Conservation (phyloP, 1,140 invertebrate genomes). For the Lordiphosa stackelbergi region DNA sequence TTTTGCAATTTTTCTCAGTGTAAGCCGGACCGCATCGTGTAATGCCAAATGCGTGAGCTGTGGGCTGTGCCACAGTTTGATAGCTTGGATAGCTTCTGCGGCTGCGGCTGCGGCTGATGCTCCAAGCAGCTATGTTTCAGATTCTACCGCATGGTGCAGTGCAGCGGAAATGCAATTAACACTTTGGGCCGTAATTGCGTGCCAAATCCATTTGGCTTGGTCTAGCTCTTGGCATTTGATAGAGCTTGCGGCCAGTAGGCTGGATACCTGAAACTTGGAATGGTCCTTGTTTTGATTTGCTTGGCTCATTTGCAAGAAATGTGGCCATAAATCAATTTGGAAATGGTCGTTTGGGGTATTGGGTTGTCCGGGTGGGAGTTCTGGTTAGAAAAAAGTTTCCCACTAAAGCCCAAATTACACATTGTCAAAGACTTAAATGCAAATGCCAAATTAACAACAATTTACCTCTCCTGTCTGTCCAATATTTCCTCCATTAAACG, state of each 20-base stretch:
- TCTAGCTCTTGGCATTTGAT: constrained; percentile 4
- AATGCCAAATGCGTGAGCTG: constrained; percentile 71
- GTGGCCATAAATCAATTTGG: constrained; percentile 60
- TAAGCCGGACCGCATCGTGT: constrained; percentile 21
- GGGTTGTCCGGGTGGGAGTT: background rate
- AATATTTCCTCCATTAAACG: constrained; percentile 25
- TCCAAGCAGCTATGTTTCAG: constrained; percentile 5
- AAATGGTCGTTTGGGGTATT: constrained; percentile 11
- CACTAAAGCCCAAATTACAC: constrained; percentile 3
- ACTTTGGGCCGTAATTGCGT: constrained; percentile 73
- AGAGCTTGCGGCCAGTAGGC: constrained; percentile 5
- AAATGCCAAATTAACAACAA: constrained; percentile 45
- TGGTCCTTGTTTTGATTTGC: constrained; percentile 62
- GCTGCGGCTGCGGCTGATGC: constrained; percentile 21
- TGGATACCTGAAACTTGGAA: constrained; percentile 10
- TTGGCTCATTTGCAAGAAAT: constrained; percentile 65
- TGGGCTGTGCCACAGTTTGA: constrained; percentile 57
- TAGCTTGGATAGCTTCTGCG: constrained; percentile 46
- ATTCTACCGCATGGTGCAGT: constrained; percentile 16
- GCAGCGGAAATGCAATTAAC: constrained; percentile 70
- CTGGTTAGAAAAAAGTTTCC: background rate
- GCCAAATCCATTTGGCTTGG: constrained; percentile 67
- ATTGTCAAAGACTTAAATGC: constrained; percentile 41
- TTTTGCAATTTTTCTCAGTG: background rate
- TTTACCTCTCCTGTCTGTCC: constrained; percentile 19